A percentile compares a stretch with the other conserved stretches of the same genome.
These are phyloP conservation scores for Prietella phreatophila DNA, from an alignment of 2,113 vertebrate species.

Conservation along the genomic window DNA sequence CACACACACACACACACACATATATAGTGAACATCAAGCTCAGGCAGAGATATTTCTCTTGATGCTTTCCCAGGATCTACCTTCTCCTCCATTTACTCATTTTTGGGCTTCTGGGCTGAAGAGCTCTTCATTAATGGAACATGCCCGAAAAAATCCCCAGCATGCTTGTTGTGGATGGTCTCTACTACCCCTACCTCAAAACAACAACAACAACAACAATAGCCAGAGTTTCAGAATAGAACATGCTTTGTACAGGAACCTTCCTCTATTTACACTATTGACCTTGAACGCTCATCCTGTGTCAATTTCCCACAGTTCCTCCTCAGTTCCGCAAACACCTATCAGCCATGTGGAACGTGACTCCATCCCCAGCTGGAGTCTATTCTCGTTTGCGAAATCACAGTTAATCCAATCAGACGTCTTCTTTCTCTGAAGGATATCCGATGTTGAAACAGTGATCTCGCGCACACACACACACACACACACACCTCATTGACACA, in stretches of 20 bases:
- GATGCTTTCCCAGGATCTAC: constrained; percentile 32
- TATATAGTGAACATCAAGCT: background rate
- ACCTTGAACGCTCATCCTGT: constrained; percentile 24
- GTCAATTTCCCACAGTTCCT: constrained; percentile 15
- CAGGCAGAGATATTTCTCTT: background rate
- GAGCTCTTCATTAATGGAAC: constrained; percentile 28
- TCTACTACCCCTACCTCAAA: background rate
- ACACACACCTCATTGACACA: background rate
- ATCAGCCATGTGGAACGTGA: constrained; percentile 15
- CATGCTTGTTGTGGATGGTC: background rate
- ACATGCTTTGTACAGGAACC: background rate
- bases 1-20: no score
- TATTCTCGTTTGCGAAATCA: constrained; percentile 25
- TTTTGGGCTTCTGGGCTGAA: constrained; percentile 39
- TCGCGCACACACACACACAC: background rate
- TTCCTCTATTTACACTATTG: background rate
- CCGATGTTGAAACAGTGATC: constrained; percentile 39
- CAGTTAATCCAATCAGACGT: constrained; percentile 13
- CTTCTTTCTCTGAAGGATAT: constrained; percentile 12
- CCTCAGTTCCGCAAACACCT: constrained; percentile 16
- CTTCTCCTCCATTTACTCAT: background rate
- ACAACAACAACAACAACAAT: background rate
- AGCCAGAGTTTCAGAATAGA: background rate
- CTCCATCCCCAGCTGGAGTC: constrained; percentile 16
- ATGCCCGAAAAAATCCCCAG: background rate